phyloP scores from a whole-genome alignment of 1,140 invertebrate species.

The Drosophila ficusphila region DNA sequence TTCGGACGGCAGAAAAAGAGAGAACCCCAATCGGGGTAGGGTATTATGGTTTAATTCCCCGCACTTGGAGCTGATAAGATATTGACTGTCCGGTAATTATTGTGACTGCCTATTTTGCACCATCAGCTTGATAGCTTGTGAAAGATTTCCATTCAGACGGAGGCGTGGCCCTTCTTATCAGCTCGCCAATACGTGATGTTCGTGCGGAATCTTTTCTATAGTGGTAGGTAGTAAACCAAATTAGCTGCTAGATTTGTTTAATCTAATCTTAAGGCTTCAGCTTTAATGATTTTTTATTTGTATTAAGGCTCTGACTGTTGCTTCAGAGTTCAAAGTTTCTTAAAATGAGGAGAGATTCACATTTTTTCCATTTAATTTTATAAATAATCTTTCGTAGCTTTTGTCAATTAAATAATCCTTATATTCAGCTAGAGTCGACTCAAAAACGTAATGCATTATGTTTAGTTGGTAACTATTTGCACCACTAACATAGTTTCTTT shows the following conservation, averaged over 20 bases:
- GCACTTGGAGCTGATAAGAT: conserved; percentile 36
- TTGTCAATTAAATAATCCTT: too few relatives aligned
- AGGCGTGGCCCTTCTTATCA: conserved; percentile 44
- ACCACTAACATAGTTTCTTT: background rate
- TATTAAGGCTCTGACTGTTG: background rate
- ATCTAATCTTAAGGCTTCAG: conserved; percentile 18
- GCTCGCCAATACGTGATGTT: background rate
- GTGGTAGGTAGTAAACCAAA: background rate
- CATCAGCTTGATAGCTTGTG: conserved; percentile 9
- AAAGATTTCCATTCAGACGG: conserved; percentile 51
- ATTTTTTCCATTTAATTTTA: too few relatives aligned
- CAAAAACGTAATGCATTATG: background rate
- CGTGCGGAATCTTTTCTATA: conserved; percentile 19
- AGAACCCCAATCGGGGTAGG: background rate
- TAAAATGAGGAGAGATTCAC: background rate
- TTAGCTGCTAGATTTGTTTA: conserved; percentile 2
- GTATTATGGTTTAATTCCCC: background rate
- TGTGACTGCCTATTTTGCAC: conserved; percentile 22
- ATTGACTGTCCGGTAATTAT: conserved; percentile 27
- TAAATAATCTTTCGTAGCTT: too few relatives aligned
- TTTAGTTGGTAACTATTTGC: background rate
- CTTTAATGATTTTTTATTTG: background rate
- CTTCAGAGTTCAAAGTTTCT: conserved; percentile 13
- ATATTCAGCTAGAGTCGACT: too few relatives aligned
- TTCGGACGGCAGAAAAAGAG: background rate